phyloP scores from a whole-genome alignment of 2,113 vertebrate genomes.

The Cyanoramphus novaezelandiae region DNA sequence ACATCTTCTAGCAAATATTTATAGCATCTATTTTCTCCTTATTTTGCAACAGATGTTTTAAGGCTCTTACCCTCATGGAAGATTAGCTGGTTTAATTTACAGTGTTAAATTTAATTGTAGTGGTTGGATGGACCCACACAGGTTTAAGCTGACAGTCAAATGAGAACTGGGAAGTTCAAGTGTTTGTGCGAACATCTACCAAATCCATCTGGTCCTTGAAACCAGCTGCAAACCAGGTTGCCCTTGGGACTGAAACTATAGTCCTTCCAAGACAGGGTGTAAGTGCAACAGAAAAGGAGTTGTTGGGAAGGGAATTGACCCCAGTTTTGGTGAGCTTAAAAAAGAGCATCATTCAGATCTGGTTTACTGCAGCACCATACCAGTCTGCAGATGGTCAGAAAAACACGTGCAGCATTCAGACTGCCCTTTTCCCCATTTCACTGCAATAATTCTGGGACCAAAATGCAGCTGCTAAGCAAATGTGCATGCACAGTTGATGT shows the following conservation, averaged over 20 bases:
- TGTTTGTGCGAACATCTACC: rapidly evolving
- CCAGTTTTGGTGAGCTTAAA: neutral
- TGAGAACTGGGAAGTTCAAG: neutral
- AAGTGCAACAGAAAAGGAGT: neutral
- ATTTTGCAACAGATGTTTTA: neutral
- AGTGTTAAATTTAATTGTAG: neutral
- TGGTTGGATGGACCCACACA: neutral
- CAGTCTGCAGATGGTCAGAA: neutral
- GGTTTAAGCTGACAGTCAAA: neutral
- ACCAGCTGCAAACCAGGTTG: neutral
- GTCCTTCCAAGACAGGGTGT: neutral
- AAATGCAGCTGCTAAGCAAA: neutral
- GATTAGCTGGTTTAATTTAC: neutral
- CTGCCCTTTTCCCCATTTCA: neutral
- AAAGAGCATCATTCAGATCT: neutral
- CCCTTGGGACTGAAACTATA: rapidly evolving
- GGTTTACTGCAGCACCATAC: neutral
- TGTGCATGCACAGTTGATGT: rapidly evolving
- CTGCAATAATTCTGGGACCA: rapidly evolving
- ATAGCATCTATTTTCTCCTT: neutral
- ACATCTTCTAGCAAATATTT: neutral
- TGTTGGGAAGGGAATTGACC: neutral
- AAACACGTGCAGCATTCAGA: rapidly evolving
- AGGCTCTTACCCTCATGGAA: neutral
- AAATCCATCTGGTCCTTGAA: neutral